These are phyloP conservation scores for Liodrosophila aerea DNA, from an alignment of 2,888 invertebrate genomes.

Conservation along the genomic window DNA sequence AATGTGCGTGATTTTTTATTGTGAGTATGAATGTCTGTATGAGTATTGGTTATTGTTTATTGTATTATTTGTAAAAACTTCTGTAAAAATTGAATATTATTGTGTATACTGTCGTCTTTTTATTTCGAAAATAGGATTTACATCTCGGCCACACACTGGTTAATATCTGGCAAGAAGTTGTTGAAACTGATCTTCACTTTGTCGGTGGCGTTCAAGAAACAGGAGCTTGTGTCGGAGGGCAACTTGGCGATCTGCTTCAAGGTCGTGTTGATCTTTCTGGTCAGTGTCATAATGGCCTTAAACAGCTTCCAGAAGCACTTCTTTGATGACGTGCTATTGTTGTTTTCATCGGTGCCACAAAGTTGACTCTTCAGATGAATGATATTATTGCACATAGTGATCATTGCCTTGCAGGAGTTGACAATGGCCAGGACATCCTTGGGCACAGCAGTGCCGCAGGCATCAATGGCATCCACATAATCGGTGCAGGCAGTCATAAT, in stretches of 20 bases:
- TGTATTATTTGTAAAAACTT: too few species aligned
- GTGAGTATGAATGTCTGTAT: too few species aligned
- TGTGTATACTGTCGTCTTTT: too few species aligned
- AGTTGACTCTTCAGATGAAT: conserved; percentile 30
- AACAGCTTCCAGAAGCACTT: conserved; percentile 18
- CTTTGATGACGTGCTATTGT: conserved; percentile 6
- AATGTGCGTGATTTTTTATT: too few species aligned
- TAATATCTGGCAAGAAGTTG: conserved; percentile 41
- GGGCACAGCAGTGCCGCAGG: conserved; percentile 42
- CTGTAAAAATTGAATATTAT: too few species aligned
- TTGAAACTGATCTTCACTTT: conserved; percentile 30
- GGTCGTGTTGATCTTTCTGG: conserved; percentile 26
- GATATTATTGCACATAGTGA: conserved; percentile 31
- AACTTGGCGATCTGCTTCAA: conserved; percentile 26
- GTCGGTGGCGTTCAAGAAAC: conserved; percentile 41
- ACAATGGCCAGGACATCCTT: conserved; percentile 48
- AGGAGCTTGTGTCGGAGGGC: conserved; percentile 47
- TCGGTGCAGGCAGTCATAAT: conserved; percentile 36
- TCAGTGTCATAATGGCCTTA: conserved; percentile 15
- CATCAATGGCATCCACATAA: conserved; percentile 43
- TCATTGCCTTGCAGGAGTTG: conserved; percentile 31
- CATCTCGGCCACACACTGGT: conserved; percentile 38
- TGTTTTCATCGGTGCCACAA: conserved; percentile 18
- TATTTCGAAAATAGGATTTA: too few species aligned
- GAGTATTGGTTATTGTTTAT: too few species aligned